Percentiles rank a stretch among this genome's conserved stretches.
These are phyloP conservation scores for Nasonia longicornis DNA, from an alignment of 1,140 invertebrate species.

Conservation along the genomic window DNA sequence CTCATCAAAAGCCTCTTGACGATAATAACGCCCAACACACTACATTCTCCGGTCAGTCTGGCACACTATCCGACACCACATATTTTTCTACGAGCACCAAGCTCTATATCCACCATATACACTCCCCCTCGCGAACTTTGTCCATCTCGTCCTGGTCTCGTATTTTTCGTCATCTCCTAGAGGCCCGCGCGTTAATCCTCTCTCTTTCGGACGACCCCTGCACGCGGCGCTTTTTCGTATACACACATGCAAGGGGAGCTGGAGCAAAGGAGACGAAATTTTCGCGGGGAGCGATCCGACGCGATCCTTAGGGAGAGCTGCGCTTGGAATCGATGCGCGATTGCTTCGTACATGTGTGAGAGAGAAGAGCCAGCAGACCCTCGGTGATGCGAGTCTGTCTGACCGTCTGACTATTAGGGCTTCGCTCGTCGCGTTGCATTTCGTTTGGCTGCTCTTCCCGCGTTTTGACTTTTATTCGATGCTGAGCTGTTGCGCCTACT, in stretches of 20 bases:
- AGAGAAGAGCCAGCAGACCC: not conserved
- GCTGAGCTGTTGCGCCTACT: no score
- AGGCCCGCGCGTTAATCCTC: conserved; percentile 16
- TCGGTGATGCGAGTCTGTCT: no score
- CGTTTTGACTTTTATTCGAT: not conserved
- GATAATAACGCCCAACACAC: not conserved
- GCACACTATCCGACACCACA: not conserved
- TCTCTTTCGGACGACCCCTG: not conserved
- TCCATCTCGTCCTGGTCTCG: not conserved
- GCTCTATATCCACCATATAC: not conserved
- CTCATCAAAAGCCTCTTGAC: not conserved
- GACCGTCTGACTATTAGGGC: not conserved
- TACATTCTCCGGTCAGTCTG: not conserved
- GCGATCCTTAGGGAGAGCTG: not conserved
- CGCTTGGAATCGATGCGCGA: not conserved
- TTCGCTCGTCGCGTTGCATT: not conserved
- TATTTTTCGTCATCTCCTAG: not conserved
- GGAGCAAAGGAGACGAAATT: not conserved
- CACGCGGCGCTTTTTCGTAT: no score
- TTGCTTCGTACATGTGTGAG: no score
- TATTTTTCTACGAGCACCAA: not conserved
- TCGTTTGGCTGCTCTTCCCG: not conserved
- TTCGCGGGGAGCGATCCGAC: not conserved
- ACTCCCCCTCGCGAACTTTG: not conserved
- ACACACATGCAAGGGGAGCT: not conserved